phyloP scores from a whole-genome alignment of 2,797 vertebrate genomes.

The Chaunax sp. region DNA sequence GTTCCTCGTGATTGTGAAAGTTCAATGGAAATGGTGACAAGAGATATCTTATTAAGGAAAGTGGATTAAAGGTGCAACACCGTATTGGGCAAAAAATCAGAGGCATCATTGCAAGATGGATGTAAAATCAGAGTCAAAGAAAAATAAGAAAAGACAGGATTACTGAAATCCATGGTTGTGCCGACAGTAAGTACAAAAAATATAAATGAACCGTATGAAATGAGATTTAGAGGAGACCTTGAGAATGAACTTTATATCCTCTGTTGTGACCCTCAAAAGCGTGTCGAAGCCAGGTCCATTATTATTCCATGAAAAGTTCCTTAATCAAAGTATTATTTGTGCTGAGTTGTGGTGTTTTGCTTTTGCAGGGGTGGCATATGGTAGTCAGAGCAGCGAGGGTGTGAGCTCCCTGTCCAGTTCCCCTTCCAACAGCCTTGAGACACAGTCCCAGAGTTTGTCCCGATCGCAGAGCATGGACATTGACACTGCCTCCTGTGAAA shows the following conservation, averaged over 20 bases:
- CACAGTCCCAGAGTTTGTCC: slow-evolving; percentile 97
- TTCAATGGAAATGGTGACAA: background rate
- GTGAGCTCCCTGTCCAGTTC: slow-evolving; percentile 99
- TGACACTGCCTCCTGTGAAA: slow-evolving; percentile 97
- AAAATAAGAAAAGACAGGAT: background rate
- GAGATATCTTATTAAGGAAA: no score
- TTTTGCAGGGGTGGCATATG: slow-evolving; percentile 90
- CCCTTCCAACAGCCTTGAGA: slow-evolving; percentile 99
- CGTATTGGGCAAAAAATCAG: no score
- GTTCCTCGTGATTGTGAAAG: background rate
- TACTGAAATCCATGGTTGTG: background rate
- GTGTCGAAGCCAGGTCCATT: no score
- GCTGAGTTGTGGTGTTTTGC: slow-evolving; percentile 32
- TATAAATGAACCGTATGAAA: background rate
- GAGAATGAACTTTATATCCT: slow-evolving; percentile 1
- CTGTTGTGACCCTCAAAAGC: no score
- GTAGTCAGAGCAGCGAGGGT: slow-evolving; percentile 99
- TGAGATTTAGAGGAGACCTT: background rate
- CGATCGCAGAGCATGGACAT: slow-evolving; percentile 99
- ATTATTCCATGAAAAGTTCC: background rate
- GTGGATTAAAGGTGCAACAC: no score
- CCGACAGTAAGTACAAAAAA: background rate
- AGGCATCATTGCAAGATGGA: background rate
- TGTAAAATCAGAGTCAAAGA: background rate
- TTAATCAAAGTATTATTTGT: background rate